Evolutionary conservation across 2,113 vertebrate species (phyloP).

Genomic region (Murina feae): DNA sequence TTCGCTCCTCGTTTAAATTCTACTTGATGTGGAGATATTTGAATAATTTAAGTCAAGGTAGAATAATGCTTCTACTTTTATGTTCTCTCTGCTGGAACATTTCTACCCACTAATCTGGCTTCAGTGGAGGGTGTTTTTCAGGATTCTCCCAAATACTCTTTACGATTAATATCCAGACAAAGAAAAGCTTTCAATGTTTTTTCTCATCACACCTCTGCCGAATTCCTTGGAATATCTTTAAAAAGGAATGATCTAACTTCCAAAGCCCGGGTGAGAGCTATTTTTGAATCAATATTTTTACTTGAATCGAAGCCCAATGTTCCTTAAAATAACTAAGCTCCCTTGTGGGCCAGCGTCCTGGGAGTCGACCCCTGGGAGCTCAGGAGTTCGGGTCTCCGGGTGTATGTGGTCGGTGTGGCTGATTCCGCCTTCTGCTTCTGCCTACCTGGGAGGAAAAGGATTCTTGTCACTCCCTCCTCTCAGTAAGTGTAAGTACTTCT

Average conservation of each 20-base stretch:
- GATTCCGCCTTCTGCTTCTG: background rate
- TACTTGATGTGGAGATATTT: background rate
- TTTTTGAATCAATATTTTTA: background rate
- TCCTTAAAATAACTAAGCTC: background rate
- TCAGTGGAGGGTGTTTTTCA: background rate
- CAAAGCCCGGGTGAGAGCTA: background rate
- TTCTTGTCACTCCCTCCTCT: background rate
- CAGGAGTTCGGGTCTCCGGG: background rate
- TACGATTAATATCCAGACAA: background rate
- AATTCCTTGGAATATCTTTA: background rate
- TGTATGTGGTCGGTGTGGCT: background rate
- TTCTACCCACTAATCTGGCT: background rate
- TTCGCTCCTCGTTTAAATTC: background rate
- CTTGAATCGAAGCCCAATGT: background rate
- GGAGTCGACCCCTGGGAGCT: background rate
- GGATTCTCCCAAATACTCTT: background rate
- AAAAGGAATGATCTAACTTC: background rate
- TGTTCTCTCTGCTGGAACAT: background rate
- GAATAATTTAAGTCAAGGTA: constrained; percentile 28
- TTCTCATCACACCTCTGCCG: background rate
- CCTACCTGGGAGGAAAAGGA: background rate
- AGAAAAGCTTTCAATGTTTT: background rate
- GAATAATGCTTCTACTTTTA: constrained; percentile 37
- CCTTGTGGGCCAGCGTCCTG: rapidly evolving
- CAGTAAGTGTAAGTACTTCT: background rate